These are phyloP conservation scores for Varanus salvator DNA, from an alignment of 2,113 vertebrate species.

Conservation along the genomic window DNA sequence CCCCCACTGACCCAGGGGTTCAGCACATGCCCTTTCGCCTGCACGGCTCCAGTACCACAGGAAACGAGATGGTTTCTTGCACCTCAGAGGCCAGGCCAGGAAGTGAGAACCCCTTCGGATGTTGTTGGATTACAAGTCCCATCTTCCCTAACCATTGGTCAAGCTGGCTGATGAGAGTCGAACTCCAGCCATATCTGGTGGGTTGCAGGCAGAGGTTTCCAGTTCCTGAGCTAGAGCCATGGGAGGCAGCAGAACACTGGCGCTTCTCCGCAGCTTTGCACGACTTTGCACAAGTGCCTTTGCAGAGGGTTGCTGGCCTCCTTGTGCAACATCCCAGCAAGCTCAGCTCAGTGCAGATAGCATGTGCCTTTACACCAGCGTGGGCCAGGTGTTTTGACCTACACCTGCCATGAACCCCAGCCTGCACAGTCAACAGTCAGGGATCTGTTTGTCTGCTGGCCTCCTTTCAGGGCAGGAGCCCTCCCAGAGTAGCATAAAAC, in stretches of 20 bases:
- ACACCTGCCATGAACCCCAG: too few relatives aligned
- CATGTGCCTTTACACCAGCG: not conserved
- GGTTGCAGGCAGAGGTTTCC: not conserved
- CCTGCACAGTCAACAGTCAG: too few relatives aligned
- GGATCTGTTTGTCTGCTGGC: too few relatives aligned
- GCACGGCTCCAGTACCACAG: not conserved
- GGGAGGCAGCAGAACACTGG: not conserved
- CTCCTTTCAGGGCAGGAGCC: too few relatives aligned
- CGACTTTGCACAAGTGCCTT: not conserved
- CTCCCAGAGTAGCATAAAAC: too few relatives aligned
- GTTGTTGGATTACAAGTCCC: not conserved
- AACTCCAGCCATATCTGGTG: not conserved
- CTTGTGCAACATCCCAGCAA: not conserved
- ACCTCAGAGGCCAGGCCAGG: not conserved
- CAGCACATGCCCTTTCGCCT: not conserved
- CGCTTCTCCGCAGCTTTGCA: not conserved
- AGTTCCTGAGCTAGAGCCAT: not conserved
- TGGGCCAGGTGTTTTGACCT: too few relatives aligned
- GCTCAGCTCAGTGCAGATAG: not conserved
- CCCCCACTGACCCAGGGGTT: not conserved
- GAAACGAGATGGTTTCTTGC: too few relatives aligned
- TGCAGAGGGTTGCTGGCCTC: too few relatives aligned
- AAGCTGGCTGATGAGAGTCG: not conserved
- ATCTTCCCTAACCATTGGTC: not conserved
- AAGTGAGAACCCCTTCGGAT: not conserved